These are phyloP conservation scores for Rhadinocentrus ornatus DNA, from an alignment of 2,797 vertebrate genomes.

Conservation along the genomic window DNA sequence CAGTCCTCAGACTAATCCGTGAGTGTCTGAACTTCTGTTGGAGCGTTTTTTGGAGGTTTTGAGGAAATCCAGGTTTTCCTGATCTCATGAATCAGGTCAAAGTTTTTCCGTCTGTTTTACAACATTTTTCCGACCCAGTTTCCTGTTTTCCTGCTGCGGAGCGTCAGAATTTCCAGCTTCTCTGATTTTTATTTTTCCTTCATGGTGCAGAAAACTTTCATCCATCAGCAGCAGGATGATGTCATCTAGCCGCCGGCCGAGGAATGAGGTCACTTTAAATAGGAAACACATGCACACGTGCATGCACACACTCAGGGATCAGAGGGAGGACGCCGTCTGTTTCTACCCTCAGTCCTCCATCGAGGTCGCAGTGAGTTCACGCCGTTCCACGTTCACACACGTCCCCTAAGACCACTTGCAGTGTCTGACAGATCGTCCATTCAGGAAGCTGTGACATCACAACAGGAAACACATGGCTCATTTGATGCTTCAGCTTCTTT, in stretches of 20 bases:
- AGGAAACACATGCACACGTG: conserved; percentile 64
- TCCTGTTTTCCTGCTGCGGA: conserved; percentile 7
- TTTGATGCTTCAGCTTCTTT: neutral
- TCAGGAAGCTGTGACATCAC: neutral
- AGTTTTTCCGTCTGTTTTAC: conserved; percentile 1
- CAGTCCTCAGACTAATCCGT: too few species aligned
- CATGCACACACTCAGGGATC: conserved; percentile 19
- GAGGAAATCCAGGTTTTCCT: too few species aligned
- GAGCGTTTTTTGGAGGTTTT: too few species aligned
- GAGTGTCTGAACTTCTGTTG: too few species aligned
- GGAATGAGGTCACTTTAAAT: conserved; percentile 78
- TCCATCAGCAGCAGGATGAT: conserved; percentile 58
- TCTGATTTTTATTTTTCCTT: conserved; percentile 6
- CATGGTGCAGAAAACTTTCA: conserved; percentile 23
- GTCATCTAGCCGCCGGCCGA: conserved; percentile 61
- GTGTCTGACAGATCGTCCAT: conserved; percentile 23
- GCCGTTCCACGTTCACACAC: neutral
- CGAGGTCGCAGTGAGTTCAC: neutral
- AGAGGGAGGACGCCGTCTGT: conserved; percentile 12
- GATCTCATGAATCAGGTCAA: too few species aligned
- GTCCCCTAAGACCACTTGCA: neutral
- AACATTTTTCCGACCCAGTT: conserved; percentile 13
- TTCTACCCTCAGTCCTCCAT: neutral
- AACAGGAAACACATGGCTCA: too few species aligned
- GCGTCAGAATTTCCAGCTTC: too few species aligned